Percentiles rank a stretch among this genome's conserved stretches.
These are phyloP conservation scores for Cygnus buccinator DNA, from an alignment of 2,113 vertebrate genomes.

Conservation along the genomic window DNA sequence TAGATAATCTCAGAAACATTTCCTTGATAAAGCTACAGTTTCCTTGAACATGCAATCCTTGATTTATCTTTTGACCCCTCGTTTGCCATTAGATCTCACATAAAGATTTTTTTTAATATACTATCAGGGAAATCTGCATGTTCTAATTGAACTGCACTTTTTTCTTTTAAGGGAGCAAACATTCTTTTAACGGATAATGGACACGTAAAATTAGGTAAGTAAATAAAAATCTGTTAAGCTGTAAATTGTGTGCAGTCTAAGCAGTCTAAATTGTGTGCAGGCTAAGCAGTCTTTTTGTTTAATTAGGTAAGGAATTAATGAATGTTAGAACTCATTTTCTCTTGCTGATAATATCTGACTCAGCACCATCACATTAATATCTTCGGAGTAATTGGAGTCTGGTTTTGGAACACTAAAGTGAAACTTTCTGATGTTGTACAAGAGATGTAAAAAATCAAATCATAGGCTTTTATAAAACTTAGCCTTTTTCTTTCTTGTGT, in stretches of 20 bases:
- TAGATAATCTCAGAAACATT: background rate
- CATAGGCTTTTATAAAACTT: background rate
- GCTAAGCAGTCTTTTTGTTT: background rate
- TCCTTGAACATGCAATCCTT: background rate
- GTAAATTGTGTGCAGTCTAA: background rate
- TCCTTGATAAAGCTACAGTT: background rate
- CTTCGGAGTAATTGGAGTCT: background rate
- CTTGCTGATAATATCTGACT: background rate
- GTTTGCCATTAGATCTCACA: background rate
- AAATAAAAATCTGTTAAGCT: background rate
- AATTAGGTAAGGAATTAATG: background rate
- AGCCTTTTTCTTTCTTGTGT: background rate
- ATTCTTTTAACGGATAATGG: slow-evolving; percentile 98
- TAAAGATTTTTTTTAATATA: background rate
- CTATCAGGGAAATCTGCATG: background rate
- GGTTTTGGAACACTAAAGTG: background rate
- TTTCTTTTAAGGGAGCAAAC: slow-evolving; percentile 92
- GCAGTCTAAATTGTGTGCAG: background rate
- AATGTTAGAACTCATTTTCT: background rate
- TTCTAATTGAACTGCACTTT: slow-evolving; percentile 57
- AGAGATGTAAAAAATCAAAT: background rate
- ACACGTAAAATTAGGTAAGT: slow-evolving; percentile 97
- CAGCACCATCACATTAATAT: background rate
- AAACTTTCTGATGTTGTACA: background rate
- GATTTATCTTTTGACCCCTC: background rate